Evolutionary conservation across 1,140 invertebrate species (phyloP).

Genomic region (Trachelipus rathkii): DNA sequence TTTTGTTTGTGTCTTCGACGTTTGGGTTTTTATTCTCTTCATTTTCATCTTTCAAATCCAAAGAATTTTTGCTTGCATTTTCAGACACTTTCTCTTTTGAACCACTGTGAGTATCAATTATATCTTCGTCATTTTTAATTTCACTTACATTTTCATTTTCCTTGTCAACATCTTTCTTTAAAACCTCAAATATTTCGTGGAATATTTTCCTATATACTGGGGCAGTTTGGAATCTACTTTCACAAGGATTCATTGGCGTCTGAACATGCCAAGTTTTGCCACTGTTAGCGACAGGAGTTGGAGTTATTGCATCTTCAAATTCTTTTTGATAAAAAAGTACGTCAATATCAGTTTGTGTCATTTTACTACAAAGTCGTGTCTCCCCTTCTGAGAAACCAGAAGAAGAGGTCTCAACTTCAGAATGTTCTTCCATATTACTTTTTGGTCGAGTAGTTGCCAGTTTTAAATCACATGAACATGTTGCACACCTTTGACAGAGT

Average conservation of each 20-base stretch:
- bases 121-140: neutral
- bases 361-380: slow-evolving; percentile 64
- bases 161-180: slow-evolving; percentile 64
- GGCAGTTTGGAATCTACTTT: slow-evolving; percentile 68
- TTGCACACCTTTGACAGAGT: slow-evolving; percentile 39
- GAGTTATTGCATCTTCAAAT: slow-evolving; percentile 45
- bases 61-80: neutral
- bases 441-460: slow-evolving; percentile 31
- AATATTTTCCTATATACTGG: slow-evolving; percentile 84
- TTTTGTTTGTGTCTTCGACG: neutral
- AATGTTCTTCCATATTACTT: slow-evolving; percentile 49
- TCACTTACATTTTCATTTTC: slow-evolving; percentile 9
- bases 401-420: slow-evolving; percentile 75
- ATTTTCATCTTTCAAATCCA: neutral
- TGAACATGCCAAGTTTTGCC: slow-evolving; percentile 67
- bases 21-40: neutral
- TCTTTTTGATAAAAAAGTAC: neutral
- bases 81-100: neutral
- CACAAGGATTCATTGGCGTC: slow-evolving; percentile 72
- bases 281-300: slow-evolving; percentile 47
- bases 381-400: slow-evolving; percentile 74
- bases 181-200: slow-evolving; percentile 82
- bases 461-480: slow-evolving; percentile 40
- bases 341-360: slow-evolving; percentile 66
- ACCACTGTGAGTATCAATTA: slow-evolving; percentile 9